A percentile compares a stretch with the other conserved stretches of the same genome.
phyloP scores from a whole-genome alignment of 2,888 invertebrate genomes.

The Dryomyza anilis region DNA sequence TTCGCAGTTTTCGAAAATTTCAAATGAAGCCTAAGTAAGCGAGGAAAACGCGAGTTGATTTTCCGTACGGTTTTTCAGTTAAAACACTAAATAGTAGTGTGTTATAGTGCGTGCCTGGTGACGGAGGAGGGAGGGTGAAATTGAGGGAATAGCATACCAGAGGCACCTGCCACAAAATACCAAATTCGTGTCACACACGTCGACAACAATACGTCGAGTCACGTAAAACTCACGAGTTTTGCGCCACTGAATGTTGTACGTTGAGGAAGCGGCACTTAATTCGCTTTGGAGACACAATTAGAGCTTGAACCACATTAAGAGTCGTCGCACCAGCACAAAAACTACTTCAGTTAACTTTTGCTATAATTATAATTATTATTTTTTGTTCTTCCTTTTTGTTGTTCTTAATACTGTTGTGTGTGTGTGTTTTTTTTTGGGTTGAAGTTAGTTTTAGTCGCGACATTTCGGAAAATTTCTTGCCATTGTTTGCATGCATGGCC shows the following conservation, averaged over 20 bases:
- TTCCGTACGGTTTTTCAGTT: not conserved
- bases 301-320: conserved; percentile 5
- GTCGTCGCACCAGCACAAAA: not conserved
- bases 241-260: not conserved
- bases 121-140: not conserved
- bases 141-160: not conserved
- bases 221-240: not conserved
- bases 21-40: conserved; percentile 23
- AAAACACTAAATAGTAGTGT: not conserved
- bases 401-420: not conserved
- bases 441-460: not conserved
- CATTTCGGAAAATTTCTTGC: not conserved
- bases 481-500: not conserved
- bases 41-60: conserved; percentile 15
- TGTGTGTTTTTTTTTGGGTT: not conserved
- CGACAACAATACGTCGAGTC: not conserved
- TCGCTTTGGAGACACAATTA: conserved; percentile 14
- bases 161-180: not conserved
- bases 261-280: not conserved
- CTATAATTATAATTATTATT: no score
- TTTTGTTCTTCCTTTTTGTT: not conserved
- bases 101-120: not conserved
- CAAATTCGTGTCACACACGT: not conserved
- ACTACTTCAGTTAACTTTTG: not conserved
- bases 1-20: conserved; percentile 21